Evolutionary conservation across 2,113 vertebrate genomes (phyloP), one percentile per base, ranked within the genome.

Genomic region (Larimichthys crocea): DNA sequence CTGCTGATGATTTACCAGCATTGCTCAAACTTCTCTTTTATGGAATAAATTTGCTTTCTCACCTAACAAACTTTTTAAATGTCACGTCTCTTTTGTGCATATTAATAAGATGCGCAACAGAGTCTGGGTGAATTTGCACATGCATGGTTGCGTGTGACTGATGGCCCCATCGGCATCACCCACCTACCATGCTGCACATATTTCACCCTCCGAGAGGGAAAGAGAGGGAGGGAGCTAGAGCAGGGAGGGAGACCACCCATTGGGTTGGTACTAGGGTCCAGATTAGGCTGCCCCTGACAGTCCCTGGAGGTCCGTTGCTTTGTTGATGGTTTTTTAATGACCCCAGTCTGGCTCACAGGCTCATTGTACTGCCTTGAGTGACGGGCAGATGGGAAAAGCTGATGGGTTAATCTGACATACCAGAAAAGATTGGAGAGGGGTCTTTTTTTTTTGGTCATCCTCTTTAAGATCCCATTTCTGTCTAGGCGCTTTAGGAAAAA

Each of bases 301-400:
- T 89, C 90, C 84, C 90, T 76, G 76, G 81, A 88, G 92, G 80
- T 80, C 76, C 22, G 46, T 84, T 89, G 89, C 90, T 93, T 93
- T 94, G 92, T 93, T 93, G 91, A 91, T 92, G 82, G 59, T 80
- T 82, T 92, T 79, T 89, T 92, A 93, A 92, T 90, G 92, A 90
- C 90, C 88, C 82, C 73, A 44, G 87, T 79, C 86, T 90, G 87
- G 89, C 72, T 75, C 26, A 59, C 49, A 63, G 80, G 75, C 82
- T 88, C 79, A 91, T 93, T 93, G 90, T 93, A 59, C 69, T 35
- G 50, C 48, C 72, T 56, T 94, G 94, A 94, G 84, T 94, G 94
- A 94, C 92, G 79, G 86, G 89, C 87, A 83, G 89, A 82, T 83
- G 84, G 78, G 57, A 55, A 81, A 90, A 91, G 86, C 88, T 74